Conservation (phyloP, 2,797 vertebrate species). For the Lophotriccus pileatus region DNA sequence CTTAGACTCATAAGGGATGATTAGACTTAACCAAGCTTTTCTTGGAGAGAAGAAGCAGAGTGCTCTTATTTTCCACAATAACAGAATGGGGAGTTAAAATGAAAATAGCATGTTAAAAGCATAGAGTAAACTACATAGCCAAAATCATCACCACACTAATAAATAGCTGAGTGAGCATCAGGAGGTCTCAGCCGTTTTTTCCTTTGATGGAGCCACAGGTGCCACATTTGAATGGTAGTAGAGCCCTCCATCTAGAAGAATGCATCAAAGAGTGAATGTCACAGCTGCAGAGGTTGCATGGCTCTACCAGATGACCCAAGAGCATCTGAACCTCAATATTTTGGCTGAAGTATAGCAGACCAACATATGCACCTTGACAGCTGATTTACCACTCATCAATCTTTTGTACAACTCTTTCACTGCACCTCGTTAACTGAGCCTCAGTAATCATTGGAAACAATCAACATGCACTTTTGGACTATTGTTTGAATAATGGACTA, state of each 20-base stretch:
- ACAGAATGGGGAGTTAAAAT: not conserved
- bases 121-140: not conserved
- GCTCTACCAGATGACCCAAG: not conserved
- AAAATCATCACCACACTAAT: not conserved
- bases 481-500: not conserved
- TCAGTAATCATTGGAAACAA: not conserved
- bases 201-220: not conserved
- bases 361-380: not conserved
- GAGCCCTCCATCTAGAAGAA: not conserved
- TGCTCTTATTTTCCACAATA: not conserved
- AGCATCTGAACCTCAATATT: not conserved
- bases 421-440: not conserved
- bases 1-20: not conserved
- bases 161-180: not conserved
- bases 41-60: not conserved
- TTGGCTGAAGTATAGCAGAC: not conserved
- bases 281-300: not conserved
- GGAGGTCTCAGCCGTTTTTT: not conserved
- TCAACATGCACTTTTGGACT: not conserved
- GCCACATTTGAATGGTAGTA: rapidly evolving
- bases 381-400: not conserved
- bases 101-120: not conserved
- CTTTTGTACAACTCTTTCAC: not conserved
- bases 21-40: not conserved
- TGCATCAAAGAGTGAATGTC: not conserved